These are phyloP conservation scores for Julus scanicus DNA, from an alignment of 2,888 invertebrate species.

Conservation along the genomic window DNA sequence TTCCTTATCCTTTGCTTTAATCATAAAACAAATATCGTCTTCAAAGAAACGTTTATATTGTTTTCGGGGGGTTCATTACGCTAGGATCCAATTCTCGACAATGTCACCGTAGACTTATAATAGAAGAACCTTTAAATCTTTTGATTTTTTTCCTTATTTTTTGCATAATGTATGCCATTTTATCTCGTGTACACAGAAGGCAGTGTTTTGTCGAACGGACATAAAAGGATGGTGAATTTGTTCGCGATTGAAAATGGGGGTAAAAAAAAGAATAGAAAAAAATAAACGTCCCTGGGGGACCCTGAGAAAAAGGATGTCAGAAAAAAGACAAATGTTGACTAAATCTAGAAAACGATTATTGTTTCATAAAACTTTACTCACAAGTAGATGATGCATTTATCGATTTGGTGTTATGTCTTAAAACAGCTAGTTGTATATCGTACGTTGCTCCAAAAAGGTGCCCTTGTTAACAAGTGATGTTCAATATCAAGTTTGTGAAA, in stretches of 20 bases:
- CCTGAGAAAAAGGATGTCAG: neutral
- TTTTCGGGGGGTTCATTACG: neutral
- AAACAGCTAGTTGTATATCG: no score
- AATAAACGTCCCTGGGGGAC: neutral
- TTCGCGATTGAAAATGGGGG: neutral
- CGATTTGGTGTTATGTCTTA: no score
- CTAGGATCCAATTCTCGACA: constrained; percentile 7
- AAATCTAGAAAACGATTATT: no score
- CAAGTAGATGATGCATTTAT: no score
- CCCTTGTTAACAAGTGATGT: no score
- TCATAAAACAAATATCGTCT: constrained; percentile 5
- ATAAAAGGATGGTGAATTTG: neutral
- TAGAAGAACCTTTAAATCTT: neutral
- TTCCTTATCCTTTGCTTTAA: neutral
- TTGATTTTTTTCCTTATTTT: neutral
- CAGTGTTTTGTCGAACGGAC: neutral
- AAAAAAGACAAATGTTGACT: neutral
- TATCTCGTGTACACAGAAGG: constrained; percentile 30
- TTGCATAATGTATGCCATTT: neutral
- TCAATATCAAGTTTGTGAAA: no score
- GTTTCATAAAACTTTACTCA: no score
- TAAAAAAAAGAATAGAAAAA: neutral
- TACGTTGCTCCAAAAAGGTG: no score
- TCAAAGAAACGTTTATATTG: neutral
- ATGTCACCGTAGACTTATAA: neutral